Base-by-base conservation (phyloP, 2,797 vertebrate genomes). In the Notamacropus eugenii region DNA sequence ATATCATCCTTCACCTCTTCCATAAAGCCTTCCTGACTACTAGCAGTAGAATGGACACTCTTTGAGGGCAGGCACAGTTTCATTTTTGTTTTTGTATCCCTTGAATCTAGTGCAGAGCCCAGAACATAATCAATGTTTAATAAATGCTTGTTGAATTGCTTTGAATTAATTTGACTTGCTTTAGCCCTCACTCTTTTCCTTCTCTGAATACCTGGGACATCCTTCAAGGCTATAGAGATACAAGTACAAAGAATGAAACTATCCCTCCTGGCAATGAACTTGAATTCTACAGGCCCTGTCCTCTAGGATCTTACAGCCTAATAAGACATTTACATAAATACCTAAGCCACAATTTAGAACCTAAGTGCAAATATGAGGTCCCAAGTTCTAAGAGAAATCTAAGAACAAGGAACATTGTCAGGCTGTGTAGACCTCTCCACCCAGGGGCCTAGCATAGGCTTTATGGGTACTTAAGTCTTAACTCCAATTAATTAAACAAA, bases 1-100 rank as follows among this genome's bases (percentile, higher is more conserved):
- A 6, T 24, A 46, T 16, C 4, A 56, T 5, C 27, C 59, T 59
- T 91, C 2, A 11, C 46, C 24, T 56, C 46, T 50, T 55, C 1
- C 0, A 12, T 29, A 5, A 55, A 5, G 5, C 22, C 40, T 16
- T 29, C 14, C 1, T 9, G 6, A 16, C 16, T 40, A 4, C 16
- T 6, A 14, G 24, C n/a, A 40, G n/a, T 11, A 9, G 58, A 58
- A 29, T 13, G 55, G 94, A 52, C 8, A 0, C 82, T 14, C 67
- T 8, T 82, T 40, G n/a, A 46, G n/a, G n/a, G n/a, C 19, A 82
- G 8, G 6, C 5, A 82, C 19, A 34, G 31, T 82, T 82, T 24
- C 4, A 29, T 1, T 31, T 9, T 3, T 90, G 52, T 50, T 57
- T 52, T 5, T 8, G 28, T 2, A 62, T n/a, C 9, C 9, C 90